A percentile compares a stretch with the other conserved stretches of the same genome.
phyloP scores from a whole-genome alignment of 1,140 invertebrate species.

The Popillia japonica region DNA sequence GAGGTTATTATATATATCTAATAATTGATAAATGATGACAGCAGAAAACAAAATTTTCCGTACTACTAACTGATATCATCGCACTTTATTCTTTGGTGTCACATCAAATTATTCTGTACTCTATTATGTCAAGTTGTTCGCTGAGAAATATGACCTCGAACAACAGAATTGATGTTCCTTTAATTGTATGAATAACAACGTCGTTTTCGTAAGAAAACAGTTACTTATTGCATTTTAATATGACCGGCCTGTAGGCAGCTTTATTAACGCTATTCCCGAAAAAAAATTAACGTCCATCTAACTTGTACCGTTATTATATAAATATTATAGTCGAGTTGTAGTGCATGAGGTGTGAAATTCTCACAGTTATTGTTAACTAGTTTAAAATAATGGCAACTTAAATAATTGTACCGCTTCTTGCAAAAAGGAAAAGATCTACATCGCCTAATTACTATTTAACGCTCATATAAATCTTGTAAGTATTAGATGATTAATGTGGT shows the following conservation, averaged over 20 bases:
- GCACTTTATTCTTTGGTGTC: too few relatives aligned
- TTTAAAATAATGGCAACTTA: conserved; percentile 17
- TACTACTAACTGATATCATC: too few relatives aligned
- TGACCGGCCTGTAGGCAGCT: neutral
- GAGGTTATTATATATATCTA: too few relatives aligned
- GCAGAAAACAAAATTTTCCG: too few relatives aligned
- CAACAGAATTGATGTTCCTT: neutral
- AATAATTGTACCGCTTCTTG: neutral
- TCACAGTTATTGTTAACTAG: conserved; percentile 32
- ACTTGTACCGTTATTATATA: conserved; percentile 11
- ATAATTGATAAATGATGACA: too few relatives aligned
- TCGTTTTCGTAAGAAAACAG: conserved; percentile 6
- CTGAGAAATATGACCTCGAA: neutral
- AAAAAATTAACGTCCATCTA: conserved; percentile 3
- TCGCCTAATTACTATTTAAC: conserved; percentile 21
- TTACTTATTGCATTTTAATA: conserved; percentile 33
- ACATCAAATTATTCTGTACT: too few relatives aligned
- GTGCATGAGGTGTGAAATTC: conserved; percentile 30
- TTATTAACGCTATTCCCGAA: neutral
- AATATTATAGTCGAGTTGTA: conserved; percentile 15
- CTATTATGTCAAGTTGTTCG: too few relatives aligned
- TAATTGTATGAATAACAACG: neutral
- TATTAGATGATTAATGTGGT: neutral
- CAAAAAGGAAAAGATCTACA: neutral
- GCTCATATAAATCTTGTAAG: neutral